Base-by-base conservation (phyloP, 2,888 invertebrate genomes). In the Mythimna lalbum region DNA sequence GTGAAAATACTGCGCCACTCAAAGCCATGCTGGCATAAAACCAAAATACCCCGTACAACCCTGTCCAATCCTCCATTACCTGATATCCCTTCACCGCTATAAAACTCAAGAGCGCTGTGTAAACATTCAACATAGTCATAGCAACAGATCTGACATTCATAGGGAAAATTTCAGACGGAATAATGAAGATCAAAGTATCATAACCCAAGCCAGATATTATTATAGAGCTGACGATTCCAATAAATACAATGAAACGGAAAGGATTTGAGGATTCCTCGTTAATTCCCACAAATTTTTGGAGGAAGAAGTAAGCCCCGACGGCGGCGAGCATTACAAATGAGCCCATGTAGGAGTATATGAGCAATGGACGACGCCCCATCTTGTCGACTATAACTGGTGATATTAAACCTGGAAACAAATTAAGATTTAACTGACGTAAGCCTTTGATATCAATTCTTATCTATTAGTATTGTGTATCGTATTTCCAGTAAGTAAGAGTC, bases 101-200 rank as follows among this genome's bases (percentile, higher is more conserved):
- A 81, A 96, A 97, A 2, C 96, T 96, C 27, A 96, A 84, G 0
- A 96, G 70, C 0, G 96, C 96, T 0, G 95, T 93, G 81, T 96
- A 94, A 9, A 96, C 88, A 69, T 93, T 96, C 0, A 95, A 87
- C 7, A 94, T 82, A 0, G 96, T 96, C 77, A 96, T 94, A 0
- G 97, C 96, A 0, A 94, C 88, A 1, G 96, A 95, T 84, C 96
- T 96, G 0, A 97, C 95, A 80, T 96, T 97, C 0, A 97, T 90
- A 0, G 97, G 96, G 76, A 97, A 97, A 12, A 97, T 89, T 88
- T 97, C 97, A 0, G 96, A 96, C 19, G 96, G 92, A 78, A 97
- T 95, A 66, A 96, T 92, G 61, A 94, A 95, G 0, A 95, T 89
- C 62, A 97, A 82, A 0, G 96, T 96, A 70, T 95, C 95, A 57